Conservation (phyloP, 2,797 vertebrate species). For the Molossus molossus region DNA sequence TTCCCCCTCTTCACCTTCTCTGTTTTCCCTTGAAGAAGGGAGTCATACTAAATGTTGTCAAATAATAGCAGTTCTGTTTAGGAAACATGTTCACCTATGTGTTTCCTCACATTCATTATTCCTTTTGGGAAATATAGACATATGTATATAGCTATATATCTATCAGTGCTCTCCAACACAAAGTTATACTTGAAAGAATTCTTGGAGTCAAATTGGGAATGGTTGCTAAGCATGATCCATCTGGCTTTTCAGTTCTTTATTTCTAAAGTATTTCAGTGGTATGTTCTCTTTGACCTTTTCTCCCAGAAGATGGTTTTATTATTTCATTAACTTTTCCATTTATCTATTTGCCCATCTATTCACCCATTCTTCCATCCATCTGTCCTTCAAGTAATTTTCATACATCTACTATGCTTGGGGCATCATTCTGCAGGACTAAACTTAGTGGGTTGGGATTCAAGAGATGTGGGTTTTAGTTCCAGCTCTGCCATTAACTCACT, state of each 20-base stretch:
- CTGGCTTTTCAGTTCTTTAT: slow-evolving; percentile 23
- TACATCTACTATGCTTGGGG: not conserved
- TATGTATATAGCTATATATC: not conserved
- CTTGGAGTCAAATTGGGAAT: not conserved
- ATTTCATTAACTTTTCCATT: not conserved
- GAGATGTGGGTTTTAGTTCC: not conserved
- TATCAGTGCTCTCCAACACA: not conserved
- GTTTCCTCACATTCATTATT: not conserved
- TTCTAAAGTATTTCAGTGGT: slow-evolving; percentile 1
- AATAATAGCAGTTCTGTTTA: not conserved
- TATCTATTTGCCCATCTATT: not conserved
- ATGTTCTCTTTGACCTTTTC: slow-evolving; percentile 39
- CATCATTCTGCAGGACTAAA: not conserved
- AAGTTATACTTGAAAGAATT: slow-evolving; percentile 33
- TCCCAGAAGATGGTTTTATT: not conserved
- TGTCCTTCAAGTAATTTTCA: not conserved
- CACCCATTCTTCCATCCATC: not conserved
- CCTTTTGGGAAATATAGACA: not conserved
- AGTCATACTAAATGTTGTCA: not conserved
- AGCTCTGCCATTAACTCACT: not conserved
- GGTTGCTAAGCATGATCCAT: not conserved
- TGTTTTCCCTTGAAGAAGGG: not conserved
- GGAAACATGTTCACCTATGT: not conserved
- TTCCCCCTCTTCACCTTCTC: too few species aligned
- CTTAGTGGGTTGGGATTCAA: not conserved